Evolutionary conservation across 1,140 invertebrate species (phyloP).

Genomic region (Bursaphelenchus mucronatus): DNA sequence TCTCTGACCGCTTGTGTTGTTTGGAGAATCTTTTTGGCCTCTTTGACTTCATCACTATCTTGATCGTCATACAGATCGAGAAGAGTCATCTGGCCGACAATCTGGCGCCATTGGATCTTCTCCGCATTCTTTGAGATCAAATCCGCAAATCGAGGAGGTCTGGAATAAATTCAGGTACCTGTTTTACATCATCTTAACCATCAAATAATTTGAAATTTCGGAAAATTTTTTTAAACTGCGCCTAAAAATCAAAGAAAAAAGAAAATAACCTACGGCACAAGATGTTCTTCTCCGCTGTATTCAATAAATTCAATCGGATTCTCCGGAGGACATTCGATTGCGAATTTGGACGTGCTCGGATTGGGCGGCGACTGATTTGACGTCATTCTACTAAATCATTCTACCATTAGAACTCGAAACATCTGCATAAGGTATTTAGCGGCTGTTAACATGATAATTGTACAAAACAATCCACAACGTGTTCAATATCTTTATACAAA

Average conservation of each 20-base stretch:
- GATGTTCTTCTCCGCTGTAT: slow-evolving; percentile 40
- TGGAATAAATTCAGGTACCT: slow-evolving; percentile 25
- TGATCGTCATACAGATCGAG: slow-evolving; percentile 27
- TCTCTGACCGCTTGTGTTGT: slow-evolving; percentile 3
- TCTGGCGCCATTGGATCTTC: slow-evolving; percentile 32
- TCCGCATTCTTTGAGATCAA: slow-evolving; percentile 33
- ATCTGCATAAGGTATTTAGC: not conserved
- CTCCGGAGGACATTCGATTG: slow-evolving; percentile 38
- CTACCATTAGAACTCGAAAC: not conserved
- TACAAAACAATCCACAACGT: not conserved
- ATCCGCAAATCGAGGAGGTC: slow-evolving; percentile 42
- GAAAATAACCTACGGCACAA: slow-evolving; percentile 39
- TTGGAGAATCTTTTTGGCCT: slow-evolving; percentile 3
- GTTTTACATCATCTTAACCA: too few species aligned
- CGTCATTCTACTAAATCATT: not conserved
- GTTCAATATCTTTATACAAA: not conserved
- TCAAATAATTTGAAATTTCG: slow-evolving; percentile 18
- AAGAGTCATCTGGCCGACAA: slow-evolving; percentile 30
- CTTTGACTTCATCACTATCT: slow-evolving; percentile 20
- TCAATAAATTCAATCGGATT: slow-evolving; percentile 48
- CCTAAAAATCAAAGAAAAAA: not conserved
- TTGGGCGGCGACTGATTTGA: slow-evolving; percentile 7
- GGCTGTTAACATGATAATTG: not conserved
- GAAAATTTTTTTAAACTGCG: slow-evolving; percentile 3
- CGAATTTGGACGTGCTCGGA: slow-evolving; percentile 27